These are phyloP conservation scores for Anticlea derivata DNA, from an alignment of 2,888 invertebrate genomes.

Conservation along the genomic window DNA sequence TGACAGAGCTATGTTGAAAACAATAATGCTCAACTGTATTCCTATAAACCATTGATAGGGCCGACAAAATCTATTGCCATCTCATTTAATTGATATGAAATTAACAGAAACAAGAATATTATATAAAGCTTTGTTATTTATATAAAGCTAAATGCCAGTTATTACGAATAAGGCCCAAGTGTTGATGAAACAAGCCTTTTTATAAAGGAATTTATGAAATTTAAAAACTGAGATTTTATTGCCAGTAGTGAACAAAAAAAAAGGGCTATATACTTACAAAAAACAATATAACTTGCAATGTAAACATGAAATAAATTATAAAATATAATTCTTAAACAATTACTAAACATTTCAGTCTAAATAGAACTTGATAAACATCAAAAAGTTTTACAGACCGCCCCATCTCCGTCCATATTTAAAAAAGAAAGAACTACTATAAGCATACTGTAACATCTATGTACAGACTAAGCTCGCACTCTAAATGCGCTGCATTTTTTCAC, in stretches of 20 bases:
- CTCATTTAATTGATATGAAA: no score
- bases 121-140: no score
- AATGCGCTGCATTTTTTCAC: slow-evolving; percentile 57
- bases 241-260: slow-evolving; percentile 8
- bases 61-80: no score
- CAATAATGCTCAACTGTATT: no score
- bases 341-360: slow-evolving; percentile 36
- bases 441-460: slow-evolving; percentile 73
- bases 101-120: no score
- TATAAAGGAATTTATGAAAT: background rate
- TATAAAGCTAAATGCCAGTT: no score
- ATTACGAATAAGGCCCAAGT: no score
- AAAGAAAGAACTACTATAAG: slow-evolving; percentile 61
- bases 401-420: slow-evolving; percentile 47
- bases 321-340: slow-evolving; percentile 29
- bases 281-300: slow-evolving; percentile 24
- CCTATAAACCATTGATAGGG: no score
- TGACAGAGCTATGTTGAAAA: no score
- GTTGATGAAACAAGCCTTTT: background rate
- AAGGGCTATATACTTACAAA: slow-evolving; percentile 23
- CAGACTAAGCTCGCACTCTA: slow-evolving; percentile 71
- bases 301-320: slow-evolving; percentile 31
- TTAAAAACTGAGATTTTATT: slow-evolving; percentile 22
- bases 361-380: slow-evolving; percentile 28
- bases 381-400: slow-evolving; percentile 32